Evolutionary conservation across 2,113 vertebrate genomes (phyloP), one percentile per base, ranked within the genome.

Genomic region (Alosa alosa): DNA sequence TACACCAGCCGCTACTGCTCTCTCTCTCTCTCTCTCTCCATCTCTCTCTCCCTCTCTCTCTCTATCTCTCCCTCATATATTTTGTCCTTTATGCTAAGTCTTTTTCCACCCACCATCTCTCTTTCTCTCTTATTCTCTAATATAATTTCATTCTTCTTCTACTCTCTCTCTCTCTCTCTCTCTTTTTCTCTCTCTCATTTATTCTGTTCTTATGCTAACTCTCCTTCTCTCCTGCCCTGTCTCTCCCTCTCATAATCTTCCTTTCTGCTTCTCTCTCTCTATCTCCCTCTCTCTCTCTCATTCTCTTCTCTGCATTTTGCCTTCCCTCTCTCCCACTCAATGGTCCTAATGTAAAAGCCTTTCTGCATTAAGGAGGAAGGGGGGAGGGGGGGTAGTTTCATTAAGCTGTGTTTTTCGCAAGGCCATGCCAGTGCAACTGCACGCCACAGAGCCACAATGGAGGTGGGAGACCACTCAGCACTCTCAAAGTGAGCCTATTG

Each of bases 241-340:
- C 52, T 78, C 84, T 17, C 49, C 45, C 64, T 47, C 41, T 78
- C 68, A 83, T 90, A 89, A 47, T 25, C 15, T 78, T 86, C 86
- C 90, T 90, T 81, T 72, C 85, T 91, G 84, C 82, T 82, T 88
- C 89, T 88, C 25, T 72, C 89, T 90, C 89, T 45, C 4, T 46
- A 5, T 47, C 84, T 17, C 11, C 1, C 36, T 50, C 7, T 68
- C 5, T 2, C 15, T 46, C 39, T 39, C 83, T 64, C 89, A 39
- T 20, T 92, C n/a, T 60, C 31, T n/a, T 49, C 8, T 60, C 20
- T 39, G 4, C 39, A 1, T 39, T 46, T 41, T 2, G 6, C 36
- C 36, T 18, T 20, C 44, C n/a, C 81, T 44, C n/a, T 82, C 81
- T 57, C 82, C 11, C 60, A 68, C 60, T 68, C 60, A n/a, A 10